Conservation (phyloP, 2,888 invertebrate genomes). For the Meiosimyza platycephala region DNA sequence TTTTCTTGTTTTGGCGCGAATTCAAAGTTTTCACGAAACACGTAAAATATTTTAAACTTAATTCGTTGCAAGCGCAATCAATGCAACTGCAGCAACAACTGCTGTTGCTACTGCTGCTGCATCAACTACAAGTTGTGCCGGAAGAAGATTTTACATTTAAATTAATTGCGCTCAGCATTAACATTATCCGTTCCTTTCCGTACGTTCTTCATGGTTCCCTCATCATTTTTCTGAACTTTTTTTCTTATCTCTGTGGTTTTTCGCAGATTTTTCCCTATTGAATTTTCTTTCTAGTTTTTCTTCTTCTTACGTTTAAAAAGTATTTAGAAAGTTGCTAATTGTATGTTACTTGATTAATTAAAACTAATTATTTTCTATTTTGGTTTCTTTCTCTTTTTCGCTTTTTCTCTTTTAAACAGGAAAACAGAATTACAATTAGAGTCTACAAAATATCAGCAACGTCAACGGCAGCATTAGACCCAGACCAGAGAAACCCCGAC, state of each 20-base stretch:
- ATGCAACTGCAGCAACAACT: background rate
- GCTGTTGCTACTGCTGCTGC: background rate
- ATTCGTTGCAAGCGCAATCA: background rate
- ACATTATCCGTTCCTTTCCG: background rate
- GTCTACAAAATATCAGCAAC: conserved; percentile 4
- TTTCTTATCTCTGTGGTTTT: conserved; percentile 9
- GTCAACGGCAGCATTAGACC: background rate
- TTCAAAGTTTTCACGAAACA: conserved; percentile 8
- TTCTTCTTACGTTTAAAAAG: conserved; percentile 4
- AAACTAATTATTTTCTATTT: conserved; percentile 7
- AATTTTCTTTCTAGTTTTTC: conserved; percentile 8
- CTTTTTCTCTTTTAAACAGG: conserved; percentile 19
- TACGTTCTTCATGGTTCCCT: background rate
- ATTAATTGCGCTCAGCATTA: conserved; percentile 18
- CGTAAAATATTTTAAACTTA: background rate
- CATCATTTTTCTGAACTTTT: background rate
- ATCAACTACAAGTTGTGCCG: conserved; percentile 11
- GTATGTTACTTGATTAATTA: conserved; percentile 21
- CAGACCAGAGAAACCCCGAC: background rate
- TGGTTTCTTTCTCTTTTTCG: background rate
- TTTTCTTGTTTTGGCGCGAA: conserved; percentile 14
- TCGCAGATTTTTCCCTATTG: background rate
- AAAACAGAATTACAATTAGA: background rate
- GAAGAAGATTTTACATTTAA: conserved; percentile 25
- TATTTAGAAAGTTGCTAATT: conserved; percentile 24